Conservation (phyloP, 2,113 vertebrate genomes). For the Rallus limicola region DNA sequence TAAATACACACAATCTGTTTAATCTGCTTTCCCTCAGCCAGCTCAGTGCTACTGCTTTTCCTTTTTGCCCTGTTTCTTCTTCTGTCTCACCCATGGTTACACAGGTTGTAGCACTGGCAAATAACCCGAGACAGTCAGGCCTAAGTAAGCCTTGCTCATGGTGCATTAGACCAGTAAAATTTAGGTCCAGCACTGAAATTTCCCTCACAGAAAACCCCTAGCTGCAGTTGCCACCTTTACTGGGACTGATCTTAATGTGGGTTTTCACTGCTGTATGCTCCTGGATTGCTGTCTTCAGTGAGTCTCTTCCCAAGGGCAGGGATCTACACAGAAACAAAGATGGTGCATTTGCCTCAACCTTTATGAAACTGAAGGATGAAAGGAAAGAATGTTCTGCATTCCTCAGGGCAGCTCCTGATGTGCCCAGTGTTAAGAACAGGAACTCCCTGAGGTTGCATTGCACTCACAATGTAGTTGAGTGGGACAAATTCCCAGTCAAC, state of each 20-base stretch:
- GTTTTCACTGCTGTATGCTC: not conserved
- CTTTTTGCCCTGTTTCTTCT: not conserved
- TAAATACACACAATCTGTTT: not conserved
- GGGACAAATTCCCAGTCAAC: not conserved
- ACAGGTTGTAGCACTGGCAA: not conserved
- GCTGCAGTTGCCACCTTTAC: not conserved
- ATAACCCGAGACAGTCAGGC: not conserved
- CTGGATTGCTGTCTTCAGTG: not conserved
- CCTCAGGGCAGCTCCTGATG: not conserved
- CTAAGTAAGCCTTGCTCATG: not conserved
- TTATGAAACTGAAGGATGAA: not conserved
- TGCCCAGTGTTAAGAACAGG: not conserved
- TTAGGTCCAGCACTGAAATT: not conserved
- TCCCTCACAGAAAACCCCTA: not conserved
- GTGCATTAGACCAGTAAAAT: not conserved
- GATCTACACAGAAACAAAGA: not conserved
- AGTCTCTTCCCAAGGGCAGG: not conserved
- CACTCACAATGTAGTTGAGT: too few species aligned
- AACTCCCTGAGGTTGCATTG: not conserved
- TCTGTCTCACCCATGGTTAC: not conserved
- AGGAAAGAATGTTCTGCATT: not conserved
- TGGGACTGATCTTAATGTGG: fast-evolving
- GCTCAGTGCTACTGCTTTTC: not conserved
- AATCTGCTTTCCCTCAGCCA: not conserved
- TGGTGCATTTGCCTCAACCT: not conserved